Percentiles rank a stretch among this genome's conserved stretches.
phyloP scores from a whole-genome alignment of 2,888 invertebrate genomes.

The Tridacna crocea region DNA sequence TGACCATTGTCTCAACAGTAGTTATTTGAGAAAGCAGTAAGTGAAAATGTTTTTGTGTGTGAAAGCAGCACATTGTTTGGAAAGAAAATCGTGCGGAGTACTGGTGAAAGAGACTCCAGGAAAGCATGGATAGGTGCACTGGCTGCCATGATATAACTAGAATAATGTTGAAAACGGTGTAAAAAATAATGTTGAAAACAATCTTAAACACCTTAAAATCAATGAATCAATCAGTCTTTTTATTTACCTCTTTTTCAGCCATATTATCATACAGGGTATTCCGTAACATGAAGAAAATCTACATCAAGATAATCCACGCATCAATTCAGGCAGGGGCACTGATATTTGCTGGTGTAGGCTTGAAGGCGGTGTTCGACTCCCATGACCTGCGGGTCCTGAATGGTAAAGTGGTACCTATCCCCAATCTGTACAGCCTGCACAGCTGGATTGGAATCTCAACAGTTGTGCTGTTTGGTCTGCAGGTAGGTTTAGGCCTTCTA shows the following conservation, averaged over 20 bases:
- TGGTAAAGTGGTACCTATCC: conserved; percentile 74
- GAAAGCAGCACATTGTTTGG: too few species aligned
- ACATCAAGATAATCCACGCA: conserved; percentile 91
- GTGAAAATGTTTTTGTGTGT: too few species aligned
- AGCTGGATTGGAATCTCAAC: conserved; percentile 92
- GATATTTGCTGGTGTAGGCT: conserved; percentile 89
- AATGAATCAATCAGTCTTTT: too few species aligned
- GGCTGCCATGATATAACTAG: too few species aligned
- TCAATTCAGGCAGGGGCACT: conserved; percentile 89
- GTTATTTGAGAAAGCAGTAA: too few species aligned
- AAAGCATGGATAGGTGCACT: too few species aligned
- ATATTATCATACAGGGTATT: conserved; percentile 92
- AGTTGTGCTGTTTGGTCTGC: conserved; percentile 89
- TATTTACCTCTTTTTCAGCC: conserved; percentile 85
- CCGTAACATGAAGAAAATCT: conserved; percentile 89
- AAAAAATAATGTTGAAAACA: too few species aligned
- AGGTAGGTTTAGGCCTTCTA: conserved; percentile 85
- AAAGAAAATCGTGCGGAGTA: too few species aligned
- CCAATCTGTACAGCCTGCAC: conserved; percentile 88
- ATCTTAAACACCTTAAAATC: too few species aligned
- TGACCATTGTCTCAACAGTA: too few species aligned
- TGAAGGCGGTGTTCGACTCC: conserved; percentile 92
- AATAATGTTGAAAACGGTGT: too few species aligned
- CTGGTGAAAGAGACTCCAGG: too few species aligned
- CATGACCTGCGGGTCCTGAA: conserved; percentile 86